phyloP scores from a whole-genome alignment of 37 sponge, comb jelly and placozoan species.

The Lycopodina hypogea region DNA sequence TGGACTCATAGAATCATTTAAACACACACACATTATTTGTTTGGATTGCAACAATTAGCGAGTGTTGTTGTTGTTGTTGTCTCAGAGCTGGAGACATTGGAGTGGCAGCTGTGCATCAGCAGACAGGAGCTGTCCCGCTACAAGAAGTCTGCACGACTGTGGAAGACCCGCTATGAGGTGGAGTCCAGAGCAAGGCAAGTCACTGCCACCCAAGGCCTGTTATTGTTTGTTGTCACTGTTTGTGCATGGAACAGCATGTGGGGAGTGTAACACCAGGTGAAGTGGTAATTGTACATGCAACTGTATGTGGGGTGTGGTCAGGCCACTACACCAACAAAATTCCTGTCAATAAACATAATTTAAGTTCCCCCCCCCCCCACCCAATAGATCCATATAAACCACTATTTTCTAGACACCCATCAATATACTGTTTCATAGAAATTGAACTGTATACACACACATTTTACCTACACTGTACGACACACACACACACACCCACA shows the following conservation, averaged over 20 bases:
- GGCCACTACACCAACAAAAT: not conserved
- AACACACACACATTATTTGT: too few relatives aligned
- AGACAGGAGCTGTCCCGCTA: conserved; percentile 17
- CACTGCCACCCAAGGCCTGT: not conserved
- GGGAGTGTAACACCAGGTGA: not conserved
- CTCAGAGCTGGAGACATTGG: conserved; percentile 47
- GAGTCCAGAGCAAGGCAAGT: conserved; percentile 53
- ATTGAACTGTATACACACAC: too few relatives aligned
- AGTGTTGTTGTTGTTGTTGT: too few relatives aligned
- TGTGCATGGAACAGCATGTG: not conserved
- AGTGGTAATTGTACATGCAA: not conserved
- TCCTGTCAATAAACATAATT: not conserved
- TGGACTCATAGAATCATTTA: too few relatives aligned
- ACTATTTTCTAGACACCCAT: too few relatives aligned
- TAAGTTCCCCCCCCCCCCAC: not conserved
- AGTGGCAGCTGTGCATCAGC: conserved; percentile 20
- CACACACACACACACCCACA: too few relatives aligned
- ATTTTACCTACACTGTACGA: too few relatives aligned
- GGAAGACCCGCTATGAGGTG: conserved; percentile 51
- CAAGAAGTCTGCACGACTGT: conserved; percentile 57
- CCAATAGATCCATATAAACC: too few relatives aligned
- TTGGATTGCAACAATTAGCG: too few relatives aligned
- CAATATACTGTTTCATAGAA: too few relatives aligned
- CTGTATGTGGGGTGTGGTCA: not conserved
- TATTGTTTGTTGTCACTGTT: not conserved